Base-by-base conservation (phyloP, 2,797 vertebrate genomes). In the Clarias platycephalus region DNA sequence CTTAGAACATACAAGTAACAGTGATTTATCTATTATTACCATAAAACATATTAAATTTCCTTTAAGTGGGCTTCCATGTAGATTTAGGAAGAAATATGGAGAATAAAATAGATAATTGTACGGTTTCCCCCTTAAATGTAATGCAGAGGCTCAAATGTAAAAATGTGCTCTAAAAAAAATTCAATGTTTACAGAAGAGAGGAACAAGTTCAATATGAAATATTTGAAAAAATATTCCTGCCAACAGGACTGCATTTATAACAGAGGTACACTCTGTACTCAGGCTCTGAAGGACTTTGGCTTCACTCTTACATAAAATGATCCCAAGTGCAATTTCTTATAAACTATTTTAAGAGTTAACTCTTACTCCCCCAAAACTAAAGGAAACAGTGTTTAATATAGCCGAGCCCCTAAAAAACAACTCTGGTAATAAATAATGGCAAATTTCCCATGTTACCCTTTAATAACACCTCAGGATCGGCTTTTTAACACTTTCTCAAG, bases 251-350 rank as follows among this genome's bases (percentile, higher is more conserved):
- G 80, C 74, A 70, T 84, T 80, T 87, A n/a, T n/a, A 91, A 95
- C 94, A 94, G 92, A 92, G 92, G 75, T 0, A 83, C 84, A 93
- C 89, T 94, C 92, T 95, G 87, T 83, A 84, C 87, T 80, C 57
- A 16, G 85, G 68, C 89, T 92, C 87, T 83, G 78, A 89, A 86
- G 90, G 90, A 94, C 92, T 94, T 93, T 93, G 87, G 92, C 88
- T 87, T 71, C 85, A 87, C 60, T 68, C 80, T 92, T 93, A 91
- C 87, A 91, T 91, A 92, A n/a, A 89, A 91, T 88, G 85, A 82
- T 86, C 70, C 87, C 58, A 63, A 31, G 20, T 6, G 13, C 3
- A 79, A 70, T 74, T 67, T 78, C 62, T 22, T 87, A 53, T 70
- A 83, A 71, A 89, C 28, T 34, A 28, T 24, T 62, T 57, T 88